Conservation (phyloP, 2,113 vertebrate species). For the Siniperca knerii region DNA sequence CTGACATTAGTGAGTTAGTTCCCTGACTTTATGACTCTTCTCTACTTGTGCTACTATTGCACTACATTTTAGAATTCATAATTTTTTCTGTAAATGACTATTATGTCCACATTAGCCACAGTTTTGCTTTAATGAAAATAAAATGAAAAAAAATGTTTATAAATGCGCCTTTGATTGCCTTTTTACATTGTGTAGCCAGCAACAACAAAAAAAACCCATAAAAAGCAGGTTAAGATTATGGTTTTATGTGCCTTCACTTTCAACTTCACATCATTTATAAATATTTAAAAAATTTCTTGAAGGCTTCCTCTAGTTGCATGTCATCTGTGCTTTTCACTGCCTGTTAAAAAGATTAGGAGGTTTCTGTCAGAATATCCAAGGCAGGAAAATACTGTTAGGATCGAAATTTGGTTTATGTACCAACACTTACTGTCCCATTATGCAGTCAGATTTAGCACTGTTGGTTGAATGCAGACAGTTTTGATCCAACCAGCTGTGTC, state of each 20-base stretch:
- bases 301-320: slow-evolving; percentile 39
- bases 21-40: neutral
- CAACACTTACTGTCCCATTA: neutral
- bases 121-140: neutral
- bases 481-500: slow-evolving; percentile 37
- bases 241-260: slow-evolving; percentile 18
- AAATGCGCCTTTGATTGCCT: neutral
- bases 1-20: neutral
- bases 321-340: slow-evolving; percentile 40
- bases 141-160: neutral
- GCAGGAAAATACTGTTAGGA: neutral
- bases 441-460: slow-evolving; percentile 1
- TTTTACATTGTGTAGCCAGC: neutral
- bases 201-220: too few species aligned
- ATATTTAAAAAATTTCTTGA: slow-evolving; percentile 36
- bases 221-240: neutral
- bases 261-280: slow-evolving; percentile 12
- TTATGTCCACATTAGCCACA: neutral
- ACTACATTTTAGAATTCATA: neutral
- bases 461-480: slow-evolving; percentile 17
- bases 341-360: slow-evolving; percentile 29
- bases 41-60: neutral
- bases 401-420: neutral
- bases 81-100: neutral
- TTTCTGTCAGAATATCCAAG: slow-evolving; percentile 17